Conservation (phyloP, 2,888 invertebrate genomes). For the Euphydryas editha region DNA sequence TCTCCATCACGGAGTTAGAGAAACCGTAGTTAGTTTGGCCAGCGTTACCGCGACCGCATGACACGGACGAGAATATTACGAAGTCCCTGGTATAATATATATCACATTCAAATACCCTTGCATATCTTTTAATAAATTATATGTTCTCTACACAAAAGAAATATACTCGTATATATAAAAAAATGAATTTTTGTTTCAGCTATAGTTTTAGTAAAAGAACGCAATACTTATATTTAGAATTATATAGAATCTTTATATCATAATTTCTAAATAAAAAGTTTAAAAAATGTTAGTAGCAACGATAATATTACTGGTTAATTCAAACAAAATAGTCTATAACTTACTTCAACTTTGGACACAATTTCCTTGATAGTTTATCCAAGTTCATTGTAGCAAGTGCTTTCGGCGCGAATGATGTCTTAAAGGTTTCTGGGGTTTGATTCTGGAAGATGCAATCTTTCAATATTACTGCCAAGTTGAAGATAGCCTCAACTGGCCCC, state of each 20-base stretch:
- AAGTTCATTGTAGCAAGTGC: slow-evolving; percentile 91
- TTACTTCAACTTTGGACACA: slow-evolving; percentile 71
- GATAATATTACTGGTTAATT: too few relatives aligned
- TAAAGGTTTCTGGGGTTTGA: slow-evolving; percentile 88
- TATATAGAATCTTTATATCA: too few relatives aligned
- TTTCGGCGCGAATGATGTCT: slow-evolving; percentile 89
- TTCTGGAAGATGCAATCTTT: slow-evolving; percentile 91
- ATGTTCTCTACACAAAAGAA: too few relatives aligned
- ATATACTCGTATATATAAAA: too few relatives aligned
- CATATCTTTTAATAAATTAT: neutral
- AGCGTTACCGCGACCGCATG: slow-evolving; percentile 95
- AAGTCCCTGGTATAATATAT: slow-evolving; percentile 88
- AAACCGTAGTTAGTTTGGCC: slow-evolving; percentile 96
- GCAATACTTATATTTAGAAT: too few relatives aligned
- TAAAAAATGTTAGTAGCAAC: too few relatives aligned
- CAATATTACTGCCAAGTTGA: slow-evolving; percentile 93
- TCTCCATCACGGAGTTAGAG: slow-evolving; percentile 95
- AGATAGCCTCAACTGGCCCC: slow-evolving; percentile 91
- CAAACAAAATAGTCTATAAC: slow-evolving; percentile 32
- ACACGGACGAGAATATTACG: slow-evolving; percentile 95
- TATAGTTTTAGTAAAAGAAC: too few relatives aligned
- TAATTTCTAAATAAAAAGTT: too few relatives aligned
- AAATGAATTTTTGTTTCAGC: too few relatives aligned
- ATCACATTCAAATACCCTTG: too few relatives aligned
- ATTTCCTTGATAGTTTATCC: slow-evolving; percentile 82